A percentile compares a stretch with the other conserved stretches of the same genome.
phyloP scores from a whole-genome alignment of 2,113 vertebrate genomes.

The Cinclus mexicanus region DNA sequence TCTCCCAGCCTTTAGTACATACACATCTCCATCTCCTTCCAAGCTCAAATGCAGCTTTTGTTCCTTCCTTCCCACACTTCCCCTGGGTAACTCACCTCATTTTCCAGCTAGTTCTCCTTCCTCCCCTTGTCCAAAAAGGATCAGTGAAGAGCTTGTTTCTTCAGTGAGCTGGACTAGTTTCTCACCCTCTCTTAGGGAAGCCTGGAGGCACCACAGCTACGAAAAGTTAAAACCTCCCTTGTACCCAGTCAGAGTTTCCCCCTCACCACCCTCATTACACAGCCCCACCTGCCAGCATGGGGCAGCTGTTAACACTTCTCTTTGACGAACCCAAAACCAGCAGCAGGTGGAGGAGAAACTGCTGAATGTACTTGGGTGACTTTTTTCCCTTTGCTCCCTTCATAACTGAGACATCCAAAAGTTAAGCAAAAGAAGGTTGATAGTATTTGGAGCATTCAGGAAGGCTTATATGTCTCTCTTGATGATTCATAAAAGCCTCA shows the following conservation, averaged over 20 bases:
- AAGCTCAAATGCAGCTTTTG: not conserved
- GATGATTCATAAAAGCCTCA: not conserved
- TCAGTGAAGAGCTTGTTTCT: accelerated
- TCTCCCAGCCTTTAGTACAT: not conserved
- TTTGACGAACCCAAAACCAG: not conserved
- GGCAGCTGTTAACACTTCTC: not conserved
- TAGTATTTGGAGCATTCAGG: not conserved
- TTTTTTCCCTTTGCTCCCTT: not conserved
- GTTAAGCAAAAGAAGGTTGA: not conserved
- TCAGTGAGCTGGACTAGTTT: accelerated
- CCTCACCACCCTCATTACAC: not conserved
- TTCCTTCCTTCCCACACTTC: not conserved
- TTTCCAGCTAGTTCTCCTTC: not conserved
- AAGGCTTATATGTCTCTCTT: not conserved
- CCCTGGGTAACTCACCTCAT: not conserved
- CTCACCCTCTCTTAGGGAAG: not conserved
- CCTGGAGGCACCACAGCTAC: not conserved
- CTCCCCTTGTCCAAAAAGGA: accelerated
- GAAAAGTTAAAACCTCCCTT: not conserved
- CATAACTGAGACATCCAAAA: not conserved
- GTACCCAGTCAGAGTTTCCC: not conserved
- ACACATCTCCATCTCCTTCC: not conserved
- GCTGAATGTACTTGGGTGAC: not conserved
- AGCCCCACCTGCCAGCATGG: not conserved
- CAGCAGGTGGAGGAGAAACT: not conserved